Base-by-base conservation (phyloP, 2,797 vertebrate genomes). In the Schizopygopsis malacanthus region DNA sequence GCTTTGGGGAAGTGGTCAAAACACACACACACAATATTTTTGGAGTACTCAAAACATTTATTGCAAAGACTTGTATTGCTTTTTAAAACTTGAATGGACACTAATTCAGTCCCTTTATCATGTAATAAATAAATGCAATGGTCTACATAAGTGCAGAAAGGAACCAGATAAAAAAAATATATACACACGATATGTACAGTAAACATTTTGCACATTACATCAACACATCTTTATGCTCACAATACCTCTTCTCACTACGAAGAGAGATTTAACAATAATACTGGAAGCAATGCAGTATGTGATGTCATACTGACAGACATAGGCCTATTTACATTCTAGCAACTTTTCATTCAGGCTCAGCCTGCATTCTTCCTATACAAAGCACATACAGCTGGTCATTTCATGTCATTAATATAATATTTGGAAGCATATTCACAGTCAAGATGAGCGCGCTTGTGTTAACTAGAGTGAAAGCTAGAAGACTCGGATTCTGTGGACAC, bases 381-480 rank as follows among this genome's bases (percentile, higher is more conserved):
- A 69, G 45, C 47, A 39, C 33, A 39, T 25, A 50, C 15, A 52
- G 4, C 79, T 69, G n/a, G 15, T 72, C 0, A 39, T 52, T 56
- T 84, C n/a, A 78, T 78, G 12, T 41, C 13, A 10, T 18, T 39
- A 20, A 59, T 50, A 43, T 54, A 28, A 79, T 33, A 73, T 83
- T 39, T 69, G 63, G 4, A 25, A 69, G 73, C 16, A 77, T 33
- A 25, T 45, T 69, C 65, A 10, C 25, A 70, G 76, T 85, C 78
- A 73, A 28, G 4, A 25, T 61, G 50, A 47, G 63, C 33, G 43
- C 5, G 50, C 33, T 59, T 13, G 69, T 54, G 95, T 96, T 97
- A 99, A 95, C 98, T 99, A 85, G 98, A 99, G 56, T 99, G 98
- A 93, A 99, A 97, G 95, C 98, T 99, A 0, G 98, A 99, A 50